Conservation (phyloP, 2,888 invertebrate genomes). For the Endotricha flammealis region DNA sequence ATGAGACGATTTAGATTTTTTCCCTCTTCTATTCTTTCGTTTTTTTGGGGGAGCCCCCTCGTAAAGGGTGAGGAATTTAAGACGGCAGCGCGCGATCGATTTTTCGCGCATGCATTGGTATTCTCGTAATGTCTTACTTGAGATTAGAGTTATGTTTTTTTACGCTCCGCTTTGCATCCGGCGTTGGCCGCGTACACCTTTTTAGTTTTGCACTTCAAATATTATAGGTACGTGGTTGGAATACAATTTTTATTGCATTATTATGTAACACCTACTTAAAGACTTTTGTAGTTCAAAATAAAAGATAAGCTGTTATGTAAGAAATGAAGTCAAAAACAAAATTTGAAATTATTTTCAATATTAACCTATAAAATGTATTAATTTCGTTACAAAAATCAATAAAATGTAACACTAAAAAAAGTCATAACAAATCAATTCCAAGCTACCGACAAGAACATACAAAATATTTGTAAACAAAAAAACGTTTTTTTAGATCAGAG, state of each 20-base stretch:
- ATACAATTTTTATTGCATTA: too few relatives aligned
- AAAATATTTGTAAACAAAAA: background rate
- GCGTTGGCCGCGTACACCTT: background rate
- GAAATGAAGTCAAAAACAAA: too few relatives aligned
- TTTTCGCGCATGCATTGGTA: slow-evolving; percentile 78
- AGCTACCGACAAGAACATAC: too few relatives aligned
- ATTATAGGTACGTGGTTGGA: too few relatives aligned
- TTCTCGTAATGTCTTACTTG: slow-evolving; percentile 76
- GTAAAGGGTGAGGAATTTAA: slow-evolving; percentile 79
- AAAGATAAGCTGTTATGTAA: too few relatives aligned
- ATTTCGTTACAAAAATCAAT: too few relatives aligned
- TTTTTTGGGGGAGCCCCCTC: slow-evolving; percentile 78
- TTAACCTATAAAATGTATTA: too few relatives aligned
- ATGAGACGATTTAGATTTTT: slow-evolving; percentile 80
- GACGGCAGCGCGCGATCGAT: slow-evolving; percentile 73
- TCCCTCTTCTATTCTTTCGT: slow-evolving; percentile 78
- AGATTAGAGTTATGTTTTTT: slow-evolving; percentile 74
- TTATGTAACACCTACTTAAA: too few relatives aligned
- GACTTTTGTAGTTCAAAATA: too few relatives aligned
- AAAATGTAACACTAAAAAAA: too few relatives aligned
- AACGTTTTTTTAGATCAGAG: slow-evolving; percentile 20
- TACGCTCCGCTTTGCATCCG: slow-evolving; percentile 23
- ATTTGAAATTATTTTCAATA: too few relatives aligned
- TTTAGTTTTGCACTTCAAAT: background rate
- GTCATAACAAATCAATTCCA: too few relatives aligned